Conservation (phyloP, 2,797 vertebrate species). For the Psittacula derbiana region DNA sequence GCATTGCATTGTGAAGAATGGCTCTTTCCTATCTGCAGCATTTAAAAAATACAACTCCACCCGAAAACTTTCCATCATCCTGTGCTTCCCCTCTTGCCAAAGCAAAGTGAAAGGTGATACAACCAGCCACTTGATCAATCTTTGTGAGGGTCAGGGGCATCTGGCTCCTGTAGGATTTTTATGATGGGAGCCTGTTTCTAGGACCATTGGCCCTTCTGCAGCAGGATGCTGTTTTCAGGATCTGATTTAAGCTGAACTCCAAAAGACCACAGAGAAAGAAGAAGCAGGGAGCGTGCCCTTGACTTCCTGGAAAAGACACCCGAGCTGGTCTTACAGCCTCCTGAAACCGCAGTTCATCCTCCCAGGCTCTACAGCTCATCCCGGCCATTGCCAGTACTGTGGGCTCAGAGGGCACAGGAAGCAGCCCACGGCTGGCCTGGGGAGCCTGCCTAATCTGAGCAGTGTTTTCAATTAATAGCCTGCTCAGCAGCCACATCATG, state of each 20-base stretch:
- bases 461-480: conserved; percentile 46
- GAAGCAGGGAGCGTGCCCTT: background rate
- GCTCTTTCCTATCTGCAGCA: background rate
- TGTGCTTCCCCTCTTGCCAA: background rate
- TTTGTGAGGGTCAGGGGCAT: background rate
- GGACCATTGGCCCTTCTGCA: background rate
- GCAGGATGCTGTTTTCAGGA: conserved; percentile 2
- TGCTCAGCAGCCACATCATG: background rate
- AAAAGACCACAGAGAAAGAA: conserved; percentile 9
- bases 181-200: background rate
- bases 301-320: conserved; percentile 24
- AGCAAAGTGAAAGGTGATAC: background rate
- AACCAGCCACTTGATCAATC: background rate
- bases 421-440: background rate
- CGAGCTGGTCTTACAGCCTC: background rate
- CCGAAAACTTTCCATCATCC: conserved; percentile 11
- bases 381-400: background rate
- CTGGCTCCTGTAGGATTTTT: background rate
- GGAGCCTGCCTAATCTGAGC: background rate
- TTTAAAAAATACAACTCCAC: background rate
- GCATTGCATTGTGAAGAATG: background rate
- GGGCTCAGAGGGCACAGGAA: background rate
- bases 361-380: background rate
- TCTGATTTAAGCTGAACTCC: background rate
- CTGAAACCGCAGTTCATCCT: background rate